phyloP scores from a whole-genome alignment of 2,888 invertebrate species.

The Polymixis lichenea region DNA sequence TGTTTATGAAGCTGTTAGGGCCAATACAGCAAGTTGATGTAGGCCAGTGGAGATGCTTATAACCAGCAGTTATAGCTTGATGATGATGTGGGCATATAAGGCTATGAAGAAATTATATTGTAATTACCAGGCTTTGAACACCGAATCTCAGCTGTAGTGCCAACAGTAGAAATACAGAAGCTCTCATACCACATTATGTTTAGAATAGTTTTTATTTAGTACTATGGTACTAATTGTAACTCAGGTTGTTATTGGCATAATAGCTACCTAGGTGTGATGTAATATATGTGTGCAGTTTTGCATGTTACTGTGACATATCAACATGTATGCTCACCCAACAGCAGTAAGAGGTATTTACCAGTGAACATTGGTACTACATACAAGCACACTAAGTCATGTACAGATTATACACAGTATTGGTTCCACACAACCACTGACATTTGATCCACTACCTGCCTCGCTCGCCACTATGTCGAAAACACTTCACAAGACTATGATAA shows the following conservation, averaged over 20 bases:
- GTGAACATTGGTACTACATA: constrained; percentile 57
- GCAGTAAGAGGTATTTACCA: constrained; percentile 56
- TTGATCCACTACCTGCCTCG: constrained; percentile 46
- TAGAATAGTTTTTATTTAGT: constrained; percentile 18
- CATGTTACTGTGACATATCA: constrained; percentile 42
- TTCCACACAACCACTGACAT: constrained; percentile 61
- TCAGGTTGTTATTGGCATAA: constrained; percentile 19
- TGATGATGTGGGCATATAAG: not conserved
- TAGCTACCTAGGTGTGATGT: constrained; percentile 40
- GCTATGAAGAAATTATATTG: not conserved
- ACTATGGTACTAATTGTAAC: constrained; percentile 32
- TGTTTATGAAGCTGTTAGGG: not conserved
- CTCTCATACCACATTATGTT: constrained; percentile 38
- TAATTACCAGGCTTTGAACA: constrained; percentile 29
- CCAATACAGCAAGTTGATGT: not conserved
- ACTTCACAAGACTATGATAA: constrained; percentile 67
- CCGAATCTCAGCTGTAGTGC: not conserved
- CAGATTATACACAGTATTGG: constrained; percentile 46
- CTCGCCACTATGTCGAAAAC: constrained; percentile 54
- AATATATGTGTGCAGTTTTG: constrained; percentile 36
- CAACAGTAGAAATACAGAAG: constrained; percentile 34
- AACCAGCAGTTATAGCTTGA: not conserved
- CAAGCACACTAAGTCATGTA: constrained; percentile 29
- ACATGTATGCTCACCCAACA: constrained; percentile 61
- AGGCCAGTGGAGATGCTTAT: not conserved